These are phyloP conservation scores for Cephus pygmeus DNA, from an alignment of 2,888 invertebrate species.

Conservation along the genomic window DNA sequence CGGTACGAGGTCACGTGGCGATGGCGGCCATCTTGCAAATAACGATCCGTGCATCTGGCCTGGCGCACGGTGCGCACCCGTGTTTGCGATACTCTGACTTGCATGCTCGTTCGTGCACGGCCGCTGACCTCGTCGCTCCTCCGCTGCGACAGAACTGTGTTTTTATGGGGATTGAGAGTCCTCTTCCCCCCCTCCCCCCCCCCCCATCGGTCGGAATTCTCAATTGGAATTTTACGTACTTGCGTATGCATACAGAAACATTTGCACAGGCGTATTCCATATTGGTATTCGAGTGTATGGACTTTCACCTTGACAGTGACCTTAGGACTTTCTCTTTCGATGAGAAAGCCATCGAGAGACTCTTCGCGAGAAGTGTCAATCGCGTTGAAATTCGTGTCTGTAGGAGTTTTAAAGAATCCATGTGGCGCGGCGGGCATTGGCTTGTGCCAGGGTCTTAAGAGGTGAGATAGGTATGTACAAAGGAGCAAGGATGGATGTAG, in stretches of 20 bases:
- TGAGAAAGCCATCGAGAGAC: not conserved
- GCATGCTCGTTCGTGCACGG: slow-evolving; percentile 13
- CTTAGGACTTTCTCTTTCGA: not conserved
- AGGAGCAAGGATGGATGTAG: slow-evolving; percentile 10
- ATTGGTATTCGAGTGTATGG: not conserved
- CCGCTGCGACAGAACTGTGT: slow-evolving; percentile 21
- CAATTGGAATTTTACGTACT: not conserved
- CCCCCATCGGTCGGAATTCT: not conserved
- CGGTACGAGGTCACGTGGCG: slow-evolving; percentile 54
- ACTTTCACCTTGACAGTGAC: not conserved
- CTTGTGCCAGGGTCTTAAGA: slow-evolving; percentile 2
- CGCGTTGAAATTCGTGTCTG: not conserved
- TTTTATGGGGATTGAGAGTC: not conserved
- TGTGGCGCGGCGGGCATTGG: not conserved
- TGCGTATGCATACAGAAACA: not conserved
- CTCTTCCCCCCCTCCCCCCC: no score
- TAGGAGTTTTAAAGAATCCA: not conserved
- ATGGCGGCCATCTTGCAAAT: slow-evolving; percentile 56
- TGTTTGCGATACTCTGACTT: not conserved
- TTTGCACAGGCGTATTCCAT: not conserved
- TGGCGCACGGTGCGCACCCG: slow-evolving; percentile 9
- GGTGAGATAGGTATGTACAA: slow-evolving; percentile 2
- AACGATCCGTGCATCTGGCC: slow-evolving; percentile 58
- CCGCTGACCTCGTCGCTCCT: slow-evolving; percentile 28
- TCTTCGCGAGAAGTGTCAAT: not conserved